A percentile compares a stretch with the other conserved stretches of the same genome.
Evolutionary conservation across 2,888 invertebrate genomes (phyloP).

Genomic region (Agrotis exclamationis): DNA sequence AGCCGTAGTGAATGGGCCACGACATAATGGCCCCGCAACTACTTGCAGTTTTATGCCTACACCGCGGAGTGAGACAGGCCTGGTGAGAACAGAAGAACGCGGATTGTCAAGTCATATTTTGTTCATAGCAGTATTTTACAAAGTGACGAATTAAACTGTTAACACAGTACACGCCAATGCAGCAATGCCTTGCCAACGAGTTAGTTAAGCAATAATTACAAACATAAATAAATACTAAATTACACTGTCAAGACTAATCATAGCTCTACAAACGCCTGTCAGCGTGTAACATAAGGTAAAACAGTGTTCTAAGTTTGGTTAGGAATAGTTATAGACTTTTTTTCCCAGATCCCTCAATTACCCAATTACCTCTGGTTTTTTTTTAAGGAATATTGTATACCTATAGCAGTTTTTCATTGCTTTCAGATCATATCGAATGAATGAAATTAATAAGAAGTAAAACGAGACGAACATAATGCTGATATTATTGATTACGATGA

Average conservation of each 20-base stretch:
- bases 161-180: neutral
- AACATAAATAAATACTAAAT: conserved; percentile 17
- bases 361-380: too few species aligned
- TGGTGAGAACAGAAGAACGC: neutral
- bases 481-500: neutral
- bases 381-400: too few species aligned
- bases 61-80: too few species aligned
- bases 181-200: conserved; percentile 2
- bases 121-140: neutral
- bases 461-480: neutral
- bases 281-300: neutral
- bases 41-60: too few species aligned
- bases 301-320: neutral
- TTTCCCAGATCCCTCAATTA: too few species aligned
- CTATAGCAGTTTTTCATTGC: neutral
- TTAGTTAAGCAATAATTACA: conserved; percentile 16
- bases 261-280: conserved; percentile 19
- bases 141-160: conserved; percentile 8
- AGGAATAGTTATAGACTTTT: too few species aligned
- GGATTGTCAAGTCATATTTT: neutral
- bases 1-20: too few species aligned
- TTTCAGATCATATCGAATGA: neutral
- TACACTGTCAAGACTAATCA: conserved; percentile 29
- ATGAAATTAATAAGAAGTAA: neutral
- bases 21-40: too few species aligned